These are phyloP conservation scores for Clytia hemisphaerica DNA, from an alignment of 30 jellyfish, hydroid and myxozoan genomes.

Conservation along the genomic window DNA sequence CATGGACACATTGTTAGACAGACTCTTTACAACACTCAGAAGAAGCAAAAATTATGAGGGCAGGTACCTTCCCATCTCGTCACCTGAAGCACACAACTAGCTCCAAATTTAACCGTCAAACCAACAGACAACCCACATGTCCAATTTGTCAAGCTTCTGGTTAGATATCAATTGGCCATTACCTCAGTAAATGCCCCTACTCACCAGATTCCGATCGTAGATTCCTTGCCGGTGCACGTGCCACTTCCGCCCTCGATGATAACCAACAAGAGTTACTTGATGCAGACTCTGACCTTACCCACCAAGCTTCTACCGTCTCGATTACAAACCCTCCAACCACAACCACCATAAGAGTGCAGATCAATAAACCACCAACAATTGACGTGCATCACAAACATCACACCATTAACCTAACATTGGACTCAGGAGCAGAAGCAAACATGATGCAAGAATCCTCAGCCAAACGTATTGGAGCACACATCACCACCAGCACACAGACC, in stretches of 20 bases:
- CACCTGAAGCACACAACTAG: too few species aligned
- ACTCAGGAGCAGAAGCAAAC: neutral
- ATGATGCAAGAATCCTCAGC: neutral
- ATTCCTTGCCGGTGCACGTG: constrained; percentile 7
- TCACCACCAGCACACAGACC: neutral
- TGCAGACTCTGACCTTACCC: neutral
- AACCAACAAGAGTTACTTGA: too few species aligned
- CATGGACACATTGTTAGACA: constrained; percentile 23
- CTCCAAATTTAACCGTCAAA: constrained; percentile 4
- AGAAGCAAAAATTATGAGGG: constrained; percentile 21
- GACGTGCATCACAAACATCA: neutral
- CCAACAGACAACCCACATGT: neutral
- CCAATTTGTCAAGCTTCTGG: constrained; percentile 7
- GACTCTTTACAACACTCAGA: constrained; percentile 2
- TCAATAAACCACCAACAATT: too few species aligned
- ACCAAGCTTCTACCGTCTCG: neutral
- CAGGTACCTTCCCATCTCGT: too few species aligned
- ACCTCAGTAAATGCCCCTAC: constrained; percentile 15
- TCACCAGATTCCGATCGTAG: neutral
- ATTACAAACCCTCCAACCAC: neutral
- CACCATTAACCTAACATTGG: neutral
- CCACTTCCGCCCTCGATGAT: constrained; percentile 1
- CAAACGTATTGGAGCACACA: neutral
- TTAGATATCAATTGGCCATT: neutral
- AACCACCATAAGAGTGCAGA: too few species aligned